Conservation (phyloP, 2,113 vertebrate species). For the Boulengeromyrus knoepffleri region DNA sequence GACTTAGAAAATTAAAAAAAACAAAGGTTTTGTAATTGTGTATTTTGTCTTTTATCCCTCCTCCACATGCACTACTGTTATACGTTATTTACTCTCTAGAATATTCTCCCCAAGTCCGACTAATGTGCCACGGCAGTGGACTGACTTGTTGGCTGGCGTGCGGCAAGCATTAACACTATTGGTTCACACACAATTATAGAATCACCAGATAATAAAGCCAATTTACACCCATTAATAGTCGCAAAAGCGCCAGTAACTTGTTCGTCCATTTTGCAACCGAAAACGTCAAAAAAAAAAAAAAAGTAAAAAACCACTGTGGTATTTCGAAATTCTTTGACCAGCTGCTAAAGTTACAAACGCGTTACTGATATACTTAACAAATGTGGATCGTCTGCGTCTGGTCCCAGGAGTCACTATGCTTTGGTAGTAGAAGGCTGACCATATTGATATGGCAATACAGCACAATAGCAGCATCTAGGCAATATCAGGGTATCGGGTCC, state of each 20-base stretch:
- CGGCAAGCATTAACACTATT: background rate
- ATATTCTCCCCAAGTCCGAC: background rate
- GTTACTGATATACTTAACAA: background rate
- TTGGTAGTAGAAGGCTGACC: background rate
- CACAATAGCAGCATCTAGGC: conserved; percentile 35
- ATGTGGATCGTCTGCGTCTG: background rate
- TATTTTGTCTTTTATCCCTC: background rate
- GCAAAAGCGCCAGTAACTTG: background rate
- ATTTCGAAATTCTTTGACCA: background rate
- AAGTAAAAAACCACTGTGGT: background rate
- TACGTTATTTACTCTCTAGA: background rate
- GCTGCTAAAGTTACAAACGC: background rate
- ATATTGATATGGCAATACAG: conserved; percentile 26
- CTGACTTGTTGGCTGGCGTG: background rate
- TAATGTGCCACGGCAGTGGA: background rate
- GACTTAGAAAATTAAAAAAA: conserved; percentile 61
- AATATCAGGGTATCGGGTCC: conserved; percentile 42
- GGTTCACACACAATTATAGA: background rate
- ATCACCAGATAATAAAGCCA: background rate
- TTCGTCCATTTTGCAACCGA: background rate
- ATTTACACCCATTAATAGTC: background rate
- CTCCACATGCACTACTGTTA: background rate
- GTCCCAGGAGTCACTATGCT: background rate
- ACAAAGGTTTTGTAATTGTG: conserved; percentile 63
- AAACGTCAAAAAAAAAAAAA: background rate